Evolutionary conservation across 2,113 vertebrate species (phyloP).

Genomic region (Acanthisitta chloris): DNA sequence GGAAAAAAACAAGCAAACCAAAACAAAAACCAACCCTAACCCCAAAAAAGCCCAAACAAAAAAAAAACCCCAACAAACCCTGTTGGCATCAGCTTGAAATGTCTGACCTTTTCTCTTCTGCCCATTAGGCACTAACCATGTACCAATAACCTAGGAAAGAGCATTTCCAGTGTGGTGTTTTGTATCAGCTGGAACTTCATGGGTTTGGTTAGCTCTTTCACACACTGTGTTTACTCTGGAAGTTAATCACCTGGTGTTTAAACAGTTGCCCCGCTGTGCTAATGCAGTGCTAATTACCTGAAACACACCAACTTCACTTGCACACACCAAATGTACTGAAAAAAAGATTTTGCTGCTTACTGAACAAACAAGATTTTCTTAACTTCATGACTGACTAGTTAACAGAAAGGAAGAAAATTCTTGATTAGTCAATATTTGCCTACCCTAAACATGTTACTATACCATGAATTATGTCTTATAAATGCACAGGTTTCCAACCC

Average conservation of each 20-base stretch:
- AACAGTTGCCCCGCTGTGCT: slow-evolving; percentile 24
- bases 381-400: not conserved
- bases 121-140: not conserved
- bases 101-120: not conserved
- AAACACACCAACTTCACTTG: slow-evolving; percentile 21
- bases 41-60: too few relatives aligned
- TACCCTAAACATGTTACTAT: not conserved
- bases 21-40: too few relatives aligned
- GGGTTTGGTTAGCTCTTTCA: not conserved
- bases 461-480: not conserved
- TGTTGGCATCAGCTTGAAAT: not conserved
- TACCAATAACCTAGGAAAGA: not conserved
- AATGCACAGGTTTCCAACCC: not conserved
- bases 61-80: not conserved
- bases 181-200: not conserved
- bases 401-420: not conserved
- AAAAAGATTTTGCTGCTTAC: not conserved
- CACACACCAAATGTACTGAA: not conserved
- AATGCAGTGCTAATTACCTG: slow-evolving; percentile 51
- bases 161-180: not conserved
- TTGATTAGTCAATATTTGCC: not conserved
- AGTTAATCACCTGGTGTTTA: slow-evolving; percentile 22
- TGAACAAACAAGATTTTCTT: not conserved
- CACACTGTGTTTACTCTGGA: not conserved
- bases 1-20: not conserved